phyloP scores from a whole-genome alignment of 2,797 vertebrate genomes.

The Micromesistius poutassou region DNA sequence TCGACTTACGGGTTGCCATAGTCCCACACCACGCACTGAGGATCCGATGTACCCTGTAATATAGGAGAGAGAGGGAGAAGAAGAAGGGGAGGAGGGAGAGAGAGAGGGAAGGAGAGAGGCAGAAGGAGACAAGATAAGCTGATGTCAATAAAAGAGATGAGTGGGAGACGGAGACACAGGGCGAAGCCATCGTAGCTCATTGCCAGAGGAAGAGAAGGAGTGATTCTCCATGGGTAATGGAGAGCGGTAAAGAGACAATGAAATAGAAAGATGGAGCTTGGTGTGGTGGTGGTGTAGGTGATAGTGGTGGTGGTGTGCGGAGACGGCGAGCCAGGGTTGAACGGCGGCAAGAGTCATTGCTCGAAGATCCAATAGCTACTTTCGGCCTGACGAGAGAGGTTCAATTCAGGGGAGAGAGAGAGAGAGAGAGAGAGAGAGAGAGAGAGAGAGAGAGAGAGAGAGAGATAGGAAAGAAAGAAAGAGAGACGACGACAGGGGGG shows the following conservation, averaged over 20 bases:
- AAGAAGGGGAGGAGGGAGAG: not conserved
- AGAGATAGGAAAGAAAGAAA: too few species aligned
- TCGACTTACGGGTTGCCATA: slow-evolving; percentile 1
- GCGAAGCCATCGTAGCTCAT: not conserved
- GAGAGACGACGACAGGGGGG: not conserved
- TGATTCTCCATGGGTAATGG: not conserved
- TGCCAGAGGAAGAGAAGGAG: not conserved
- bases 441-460: too few species aligned
- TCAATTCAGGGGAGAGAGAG: not conserved
- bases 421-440: not conserved
- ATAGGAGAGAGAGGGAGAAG: slow-evolving; percentile 1
- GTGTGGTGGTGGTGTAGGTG: not conserved
- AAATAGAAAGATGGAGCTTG: not conserved
- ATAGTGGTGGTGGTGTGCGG: not conserved
- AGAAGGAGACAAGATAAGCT: slow-evolving; percentile 6
- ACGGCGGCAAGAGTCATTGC: not conserved
- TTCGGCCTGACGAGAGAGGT: not conserved
- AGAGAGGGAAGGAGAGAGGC: slow-evolving; percentile 7
- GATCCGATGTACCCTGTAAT: slow-evolving; percentile 26
- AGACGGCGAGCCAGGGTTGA: not conserved
- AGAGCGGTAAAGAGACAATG: not conserved
- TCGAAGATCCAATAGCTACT: not conserved
- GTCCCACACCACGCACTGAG: slow-evolving; percentile 1
- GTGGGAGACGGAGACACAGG: slow-evolving; percentile 1
- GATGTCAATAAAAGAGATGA: slow-evolving; percentile 2